Evolutionary conservation across 2,797 vertebrate species (phyloP).

Genomic region (Lepus townsendii): DNA sequence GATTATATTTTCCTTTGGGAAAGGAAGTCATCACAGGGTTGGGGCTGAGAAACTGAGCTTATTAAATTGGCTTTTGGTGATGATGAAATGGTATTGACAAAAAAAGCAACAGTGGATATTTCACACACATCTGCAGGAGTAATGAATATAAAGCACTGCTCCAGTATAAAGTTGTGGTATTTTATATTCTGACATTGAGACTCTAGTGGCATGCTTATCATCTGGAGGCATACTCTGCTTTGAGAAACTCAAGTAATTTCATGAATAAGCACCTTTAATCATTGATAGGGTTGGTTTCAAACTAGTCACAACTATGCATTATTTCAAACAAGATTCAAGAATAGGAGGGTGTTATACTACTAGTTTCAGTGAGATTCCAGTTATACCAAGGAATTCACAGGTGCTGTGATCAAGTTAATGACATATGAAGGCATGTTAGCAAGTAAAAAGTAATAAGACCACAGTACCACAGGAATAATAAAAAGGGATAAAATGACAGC

Average conservation of each 20-base stretch:
- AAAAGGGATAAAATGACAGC: no score
- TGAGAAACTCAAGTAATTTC: constrained; percentile 50
- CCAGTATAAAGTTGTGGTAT: background rate
- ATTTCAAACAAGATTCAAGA: background rate
- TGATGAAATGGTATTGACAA: constrained; percentile 72
- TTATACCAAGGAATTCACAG: background rate
- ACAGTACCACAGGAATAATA: no score
- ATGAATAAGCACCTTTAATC: constrained; percentile 70
- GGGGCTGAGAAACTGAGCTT: constrained; percentile 84
- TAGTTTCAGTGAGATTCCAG: background rate
- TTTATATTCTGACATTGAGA: background rate
- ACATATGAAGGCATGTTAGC: background rate
- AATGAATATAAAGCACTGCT: constrained; percentile 61
- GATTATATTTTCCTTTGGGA: constrained; percentile 85
- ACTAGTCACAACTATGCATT: background rate
- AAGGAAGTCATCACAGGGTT: constrained; percentile 75
- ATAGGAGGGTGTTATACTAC: background rate
- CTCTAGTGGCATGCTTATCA: constrained; percentile 41
- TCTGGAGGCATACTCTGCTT: background rate
- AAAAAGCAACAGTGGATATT: constrained; percentile 55
- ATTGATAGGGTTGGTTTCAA: constrained; percentile 17
- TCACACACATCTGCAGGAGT: constrained; percentile 48
- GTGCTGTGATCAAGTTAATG: background rate
- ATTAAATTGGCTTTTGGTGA: constrained; percentile 77
- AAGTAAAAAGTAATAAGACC: no score